Conservation (phyloP, 2,888 invertebrate species). For the Cryptus viduatorius region DNA sequence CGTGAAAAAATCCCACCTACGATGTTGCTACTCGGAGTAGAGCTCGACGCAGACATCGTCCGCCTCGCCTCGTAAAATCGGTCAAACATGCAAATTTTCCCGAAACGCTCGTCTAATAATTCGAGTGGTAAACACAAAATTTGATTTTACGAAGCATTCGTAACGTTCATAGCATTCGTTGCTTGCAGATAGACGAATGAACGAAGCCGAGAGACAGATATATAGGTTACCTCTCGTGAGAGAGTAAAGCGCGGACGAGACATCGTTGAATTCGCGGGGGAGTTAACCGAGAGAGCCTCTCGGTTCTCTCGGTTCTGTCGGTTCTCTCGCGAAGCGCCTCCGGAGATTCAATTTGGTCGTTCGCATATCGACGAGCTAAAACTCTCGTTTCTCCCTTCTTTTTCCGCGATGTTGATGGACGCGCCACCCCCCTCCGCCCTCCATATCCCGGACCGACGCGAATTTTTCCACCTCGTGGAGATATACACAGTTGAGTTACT, state of each 20-base stretch:
- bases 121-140: constrained; percentile 52
- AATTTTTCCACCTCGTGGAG: constrained; percentile 44
- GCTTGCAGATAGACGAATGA: neutral
- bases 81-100: constrained; percentile 48
- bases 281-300: constrained; percentile 36
- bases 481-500: neutral
- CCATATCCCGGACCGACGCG: neutral
- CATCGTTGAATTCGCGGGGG: constrained; percentile 15
- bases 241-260: neutral
- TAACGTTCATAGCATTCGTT: constrained; percentile 28
- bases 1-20: neutral
- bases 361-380: constrained; percentile 58
- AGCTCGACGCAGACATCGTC: neutral
- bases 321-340: constrained; percentile 1
- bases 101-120: constrained; percentile 37
- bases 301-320: neutral
- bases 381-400: neutral
- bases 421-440: too few relatives aligned
- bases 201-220: neutral
- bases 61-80: constrained; percentile 12
- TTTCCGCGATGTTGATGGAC: constrained; percentile 42
- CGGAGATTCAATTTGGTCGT: constrained; percentile 53
- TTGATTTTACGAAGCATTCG: constrained; percentile 37
- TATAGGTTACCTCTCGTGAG: too few relatives aligned
- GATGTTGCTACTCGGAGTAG: neutral